A percentile compares a stretch with the other conserved stretches of the same genome.
Conservation (phyloP, 2,888 invertebrate genomes). For the Trichogramma dendrolimi region DNA sequence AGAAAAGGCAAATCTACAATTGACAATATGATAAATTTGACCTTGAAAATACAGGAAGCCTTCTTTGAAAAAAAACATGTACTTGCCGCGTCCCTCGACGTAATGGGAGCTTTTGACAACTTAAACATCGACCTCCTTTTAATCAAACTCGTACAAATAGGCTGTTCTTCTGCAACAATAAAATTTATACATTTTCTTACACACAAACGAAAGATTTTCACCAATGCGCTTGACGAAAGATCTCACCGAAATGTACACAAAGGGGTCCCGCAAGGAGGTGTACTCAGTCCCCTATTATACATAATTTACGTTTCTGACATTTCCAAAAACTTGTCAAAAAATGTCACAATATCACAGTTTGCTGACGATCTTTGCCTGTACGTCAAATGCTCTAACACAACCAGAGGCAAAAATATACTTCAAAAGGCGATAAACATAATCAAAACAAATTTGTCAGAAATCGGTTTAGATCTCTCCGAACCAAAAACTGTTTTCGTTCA, state of each 20-base stretch:
- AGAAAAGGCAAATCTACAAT: too few species aligned
- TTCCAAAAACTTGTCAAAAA: background rate
- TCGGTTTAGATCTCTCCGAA: background rate
- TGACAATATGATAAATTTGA: too few species aligned
- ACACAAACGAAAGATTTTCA: slow-evolving; percentile 7
- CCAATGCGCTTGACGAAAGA: background rate
- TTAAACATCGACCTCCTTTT: too few species aligned
- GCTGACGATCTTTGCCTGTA: slow-evolving; percentile 3
- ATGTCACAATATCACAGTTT: background rate
- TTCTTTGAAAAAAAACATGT: too few species aligned
- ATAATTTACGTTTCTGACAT: slow-evolving; percentile 20
- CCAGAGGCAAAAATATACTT: background rate
- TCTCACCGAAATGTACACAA: slow-evolving; percentile 14
- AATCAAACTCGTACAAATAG: slow-evolving; percentile 9
- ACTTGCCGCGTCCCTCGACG: too few species aligned
- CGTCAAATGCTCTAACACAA: background rate
- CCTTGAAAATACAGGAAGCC: too few species aligned
- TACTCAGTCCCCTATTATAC: slow-evolving; percentile 23
- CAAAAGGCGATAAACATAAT: background rate
- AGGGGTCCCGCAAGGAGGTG: slow-evolving; percentile 28
- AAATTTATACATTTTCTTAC: slow-evolving; percentile 11
- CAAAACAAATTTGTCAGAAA: background rate
- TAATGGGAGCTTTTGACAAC: too few species aligned
- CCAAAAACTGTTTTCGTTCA: slow-evolving; percentile 1
- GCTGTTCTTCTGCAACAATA: slow-evolving; percentile 8